These are phyloP conservation scores for Cheilosia impressa DNA, from an alignment of 2,888 invertebrate species.

Conservation along the genomic window DNA sequence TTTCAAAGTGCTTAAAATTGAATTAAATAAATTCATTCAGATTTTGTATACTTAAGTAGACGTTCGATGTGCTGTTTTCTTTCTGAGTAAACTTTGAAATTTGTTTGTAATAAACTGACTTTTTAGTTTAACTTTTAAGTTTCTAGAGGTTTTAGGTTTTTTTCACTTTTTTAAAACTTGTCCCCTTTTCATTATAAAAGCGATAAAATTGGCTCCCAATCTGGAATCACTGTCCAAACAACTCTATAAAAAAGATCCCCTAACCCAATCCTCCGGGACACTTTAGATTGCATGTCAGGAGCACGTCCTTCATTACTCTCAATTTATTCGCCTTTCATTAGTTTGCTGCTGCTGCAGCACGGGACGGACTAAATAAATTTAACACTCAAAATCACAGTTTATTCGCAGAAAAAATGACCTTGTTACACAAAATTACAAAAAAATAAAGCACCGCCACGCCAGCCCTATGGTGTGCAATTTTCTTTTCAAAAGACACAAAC, in stretches of 20 bases:
- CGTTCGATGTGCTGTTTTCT: too few species aligned
- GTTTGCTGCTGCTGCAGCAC: neutral
- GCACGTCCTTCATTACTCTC: constrained; percentile 1
- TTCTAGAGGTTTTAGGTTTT: too few species aligned
- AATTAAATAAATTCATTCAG: too few species aligned
- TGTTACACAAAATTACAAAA: constrained; percentile 36
- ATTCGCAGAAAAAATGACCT: constrained; percentile 36
- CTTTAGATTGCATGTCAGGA: constrained; percentile 18
- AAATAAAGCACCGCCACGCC: neutral
- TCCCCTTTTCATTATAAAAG: too few species aligned
- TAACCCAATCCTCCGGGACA: neutral
- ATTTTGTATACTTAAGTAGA: too few species aligned
- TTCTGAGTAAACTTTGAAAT: too few species aligned
- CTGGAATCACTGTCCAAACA: too few species aligned
- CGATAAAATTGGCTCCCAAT: too few species aligned
- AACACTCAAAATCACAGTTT: constrained; percentile 12
- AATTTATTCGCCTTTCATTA: constrained; percentile 13
- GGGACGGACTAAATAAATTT: neutral
- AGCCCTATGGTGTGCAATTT: neutral
- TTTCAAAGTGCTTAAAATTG: too few species aligned
- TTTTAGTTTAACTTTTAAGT: too few species aligned
- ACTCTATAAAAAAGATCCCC: neutral
- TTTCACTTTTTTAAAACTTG: too few species aligned
- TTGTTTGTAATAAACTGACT: too few species aligned
- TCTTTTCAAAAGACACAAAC: constrained; percentile 9